Evolutionary conservation across 2,797 vertebrate genomes (phyloP), one percentile per base, ranked within the genome.

Genomic region (Chrosomus eos): DNA sequence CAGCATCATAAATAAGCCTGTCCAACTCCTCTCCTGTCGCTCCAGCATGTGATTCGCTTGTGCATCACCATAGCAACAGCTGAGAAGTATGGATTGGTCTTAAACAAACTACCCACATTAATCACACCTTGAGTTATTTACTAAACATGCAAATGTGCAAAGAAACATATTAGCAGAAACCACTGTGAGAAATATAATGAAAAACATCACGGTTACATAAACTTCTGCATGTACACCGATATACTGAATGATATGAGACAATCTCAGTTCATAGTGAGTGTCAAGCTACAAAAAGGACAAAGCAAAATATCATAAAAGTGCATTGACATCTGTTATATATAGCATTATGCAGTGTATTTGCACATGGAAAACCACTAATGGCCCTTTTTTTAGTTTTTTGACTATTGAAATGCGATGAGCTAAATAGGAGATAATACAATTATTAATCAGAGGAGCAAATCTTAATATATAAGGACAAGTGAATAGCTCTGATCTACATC

Each of bases 61-160:
- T 23, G 19, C 48, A 6, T 71, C 31, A 14, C 40, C 21, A 71
- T 55, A 19, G 74, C 55, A 73, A 80, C 77, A 80, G 18, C 16
- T 80, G 23, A 80, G 38, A 66, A 19, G 48, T 38, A 38, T 81
- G 66, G n/a, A 53, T 18, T 40, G 60, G 60, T 66, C 10, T 26
- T 33, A 53, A 67, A 55, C 66, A 70, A 79, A 28, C 79, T 40
- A 81, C 48, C 31, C 79, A 81, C 48, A 81, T 26, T 55, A 81
- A 70, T 81, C 79, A 81, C 79, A 70, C 79, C 48, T 70, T 28
- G 5, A 70, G 31, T 70, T 81, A 70, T 70, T 81, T 80, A 80
- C 66, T 53, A 80, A 80, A 70, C 66, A 70, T 81, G 66, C 48
- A 70, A 70, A 81, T 68, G 45, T 53, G 64, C 45, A 80, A 68